Base-by-base conservation (phyloP, 2,797 vertebrate species). In the Notoglanidium macrostoma region DNA sequence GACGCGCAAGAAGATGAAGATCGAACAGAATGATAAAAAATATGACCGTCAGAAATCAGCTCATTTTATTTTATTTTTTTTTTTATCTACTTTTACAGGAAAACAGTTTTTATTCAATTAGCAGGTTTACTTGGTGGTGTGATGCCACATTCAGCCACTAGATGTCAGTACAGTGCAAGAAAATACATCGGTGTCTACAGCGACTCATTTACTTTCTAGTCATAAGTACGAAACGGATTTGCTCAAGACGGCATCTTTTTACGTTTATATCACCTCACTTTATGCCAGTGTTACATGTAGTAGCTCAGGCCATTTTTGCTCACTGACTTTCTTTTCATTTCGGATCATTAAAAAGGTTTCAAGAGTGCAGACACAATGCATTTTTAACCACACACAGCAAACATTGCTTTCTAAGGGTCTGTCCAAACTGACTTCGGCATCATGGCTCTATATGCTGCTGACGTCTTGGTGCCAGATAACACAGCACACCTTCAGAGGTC, bases 91-190 rank as follows among this genome's bases (percentile, higher is more conserved):
- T 3, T 40, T 40, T 40, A 40, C 4, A 40, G 40, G 4, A 40
- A 40, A 40, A 40, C 40, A 40, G 46, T 54, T 76, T 51, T 29
- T 49, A 49, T 55, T 77, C 51, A 21, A 19, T 73, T 5, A 61
- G 44, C 72, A 74, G 72, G 55, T 26, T n/a, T 15, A 63, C 2
- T 26, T 81, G 3, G 23, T n/a, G 0, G 12, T n/a, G 40, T 23
- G 32, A 46, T 40, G 15, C 84, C 12, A 51, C 4, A 57, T 32
- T 63, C 0, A 0, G 23, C 85, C 89, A 89, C 74, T 32, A 87
- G 84, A 83, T 68, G 80, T 44, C 55, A 35, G 17, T 61, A 35
- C 8, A 70, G 44, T 57, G 11, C 70, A 83, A 83, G 0, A 59
- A 29, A 49, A 54, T 6, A 7, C 1, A 0, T 29, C 26, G 10